Evolutionary conservation across 2,888 invertebrate genomes (phyloP).

Genomic region (Cartodere bifasciata): DNA sequence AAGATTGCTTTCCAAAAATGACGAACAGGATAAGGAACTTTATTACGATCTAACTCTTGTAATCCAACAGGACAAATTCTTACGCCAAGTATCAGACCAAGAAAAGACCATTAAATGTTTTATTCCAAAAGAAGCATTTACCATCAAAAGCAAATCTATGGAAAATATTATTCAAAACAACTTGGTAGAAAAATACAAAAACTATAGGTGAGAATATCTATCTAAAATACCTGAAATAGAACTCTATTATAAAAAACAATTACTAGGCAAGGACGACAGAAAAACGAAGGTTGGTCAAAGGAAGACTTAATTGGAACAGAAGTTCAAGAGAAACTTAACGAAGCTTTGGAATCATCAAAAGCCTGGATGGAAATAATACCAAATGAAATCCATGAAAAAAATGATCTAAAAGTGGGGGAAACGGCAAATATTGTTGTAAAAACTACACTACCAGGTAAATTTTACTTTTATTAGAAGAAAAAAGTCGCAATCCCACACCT

Average conservation of each 20-base stretch:
- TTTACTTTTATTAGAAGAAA: slow-evolving; percentile 6
- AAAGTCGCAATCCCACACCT: background rate
- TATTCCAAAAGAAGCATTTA: slow-evolving; percentile 41
- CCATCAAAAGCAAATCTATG: slow-evolving; percentile 42
- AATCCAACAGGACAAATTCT: slow-evolving; percentile 60
- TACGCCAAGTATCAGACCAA: slow-evolving; percentile 62
- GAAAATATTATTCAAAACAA: slow-evolving; percentile 41
- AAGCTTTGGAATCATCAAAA: slow-evolving; percentile 35
- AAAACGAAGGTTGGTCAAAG: slow-evolving; percentile 41
- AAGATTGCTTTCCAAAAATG: slow-evolving; percentile 41
- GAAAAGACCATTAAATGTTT: slow-evolving; percentile 50
- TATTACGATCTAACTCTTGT: slow-evolving; percentile 55
- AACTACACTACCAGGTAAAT: slow-evolving; percentile 50
- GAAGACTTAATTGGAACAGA: slow-evolving; percentile 31
- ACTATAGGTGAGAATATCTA: background rate
- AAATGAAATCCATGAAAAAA: slow-evolving; percentile 20
- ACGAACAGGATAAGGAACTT: slow-evolving; percentile 37
- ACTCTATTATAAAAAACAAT: slow-evolving; percentile 3
- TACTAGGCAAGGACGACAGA: slow-evolving; percentile 46
- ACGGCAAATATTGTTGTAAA: slow-evolving; percentile 53
- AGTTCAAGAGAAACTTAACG: slow-evolving; percentile 25
- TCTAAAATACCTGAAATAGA: slow-evolving; percentile 1
- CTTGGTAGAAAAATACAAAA: slow-evolving; percentile 20
- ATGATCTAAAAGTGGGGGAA: slow-evolving; percentile 54
- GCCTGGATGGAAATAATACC: slow-evolving; percentile 58